Evolutionary conservation across 2,888 invertebrate genomes (phyloP).

Genomic region (Cataglyphis cursor): DNA sequence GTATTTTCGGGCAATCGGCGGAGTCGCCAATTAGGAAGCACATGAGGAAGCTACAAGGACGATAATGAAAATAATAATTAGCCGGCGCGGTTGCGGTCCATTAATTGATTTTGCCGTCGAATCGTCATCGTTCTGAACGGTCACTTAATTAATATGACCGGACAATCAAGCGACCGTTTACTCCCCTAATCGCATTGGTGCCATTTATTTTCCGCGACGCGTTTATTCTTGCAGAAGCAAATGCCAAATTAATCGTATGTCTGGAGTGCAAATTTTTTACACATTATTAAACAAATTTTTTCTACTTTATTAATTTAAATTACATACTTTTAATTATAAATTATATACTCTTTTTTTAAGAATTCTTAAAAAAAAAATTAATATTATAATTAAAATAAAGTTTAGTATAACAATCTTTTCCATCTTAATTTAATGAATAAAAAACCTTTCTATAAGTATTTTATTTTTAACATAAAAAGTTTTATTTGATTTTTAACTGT

Average conservation of each 20-base stretch:
- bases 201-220: slow-evolving; percentile 14
- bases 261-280: background rate
- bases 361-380: slow-evolving; percentile 19
- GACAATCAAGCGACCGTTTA: slow-evolving; percentile 42
- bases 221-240: background rate
- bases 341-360: background rate
- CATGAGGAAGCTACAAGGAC: slow-evolving; percentile 47
- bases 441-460: background rate
- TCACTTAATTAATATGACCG: slow-evolving; percentile 40
- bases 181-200: slow-evolving; percentile 28
- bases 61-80: slow-evolving; percentile 55
- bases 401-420: background rate
- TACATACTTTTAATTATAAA: background rate
- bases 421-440: background rate
- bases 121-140: slow-evolving; percentile 43
- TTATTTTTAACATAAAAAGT: background rate
- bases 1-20: slow-evolving; percentile 29
- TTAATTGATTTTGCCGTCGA: slow-evolving; percentile 42
- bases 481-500: background rate
- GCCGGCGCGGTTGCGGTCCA: slow-evolving; percentile 30
- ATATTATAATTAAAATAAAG: background rate
- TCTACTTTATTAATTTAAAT: background rate
- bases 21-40: slow-evolving; percentile 47
- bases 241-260: background rate
- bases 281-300: background rate